phyloP scores from a whole-genome alignment of 64 coral and sea anemone species.

The Montipora foliosa region DNA sequence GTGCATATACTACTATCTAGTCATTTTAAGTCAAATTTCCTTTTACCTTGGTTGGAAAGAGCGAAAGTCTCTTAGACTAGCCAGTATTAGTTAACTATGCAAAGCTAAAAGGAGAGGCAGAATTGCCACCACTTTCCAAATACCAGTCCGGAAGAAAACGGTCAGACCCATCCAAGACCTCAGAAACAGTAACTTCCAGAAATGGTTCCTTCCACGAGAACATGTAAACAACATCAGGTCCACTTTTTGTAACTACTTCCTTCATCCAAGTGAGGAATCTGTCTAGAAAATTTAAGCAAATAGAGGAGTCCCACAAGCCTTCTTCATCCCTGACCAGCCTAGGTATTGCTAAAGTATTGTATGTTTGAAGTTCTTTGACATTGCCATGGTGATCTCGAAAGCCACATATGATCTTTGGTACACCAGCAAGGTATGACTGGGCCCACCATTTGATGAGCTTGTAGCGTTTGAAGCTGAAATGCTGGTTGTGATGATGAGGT shows the following conservation, averaged over 20 bases:
- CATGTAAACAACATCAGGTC: constrained; percentile 78
- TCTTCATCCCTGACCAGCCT: constrained; percentile 58
- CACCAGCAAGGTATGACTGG: constrained; percentile 93
- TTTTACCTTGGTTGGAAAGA: no score
- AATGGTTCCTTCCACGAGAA: constrained; percentile 90
- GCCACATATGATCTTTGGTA: constrained; percentile 95
- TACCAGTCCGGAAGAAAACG: constrained; percentile 89
- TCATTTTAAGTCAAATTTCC: no score
- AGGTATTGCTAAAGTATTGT: constrained; percentile 93
- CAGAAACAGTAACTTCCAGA: constrained; percentile 60
- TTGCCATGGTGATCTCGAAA: constrained; percentile 82
- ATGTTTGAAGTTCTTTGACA: constrained; percentile 91
- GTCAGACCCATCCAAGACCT: constrained; percentile 42
- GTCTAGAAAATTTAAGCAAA: constrained; percentile 92
- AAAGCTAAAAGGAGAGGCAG: neutral
- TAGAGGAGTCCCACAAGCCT: constrained; percentile 86
- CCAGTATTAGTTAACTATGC: neutral
- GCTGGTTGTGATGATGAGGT: constrained; percentile 79
- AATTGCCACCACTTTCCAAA: constrained; percentile 20
- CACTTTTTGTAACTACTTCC: constrained; percentile 58
- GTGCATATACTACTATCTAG: no score
- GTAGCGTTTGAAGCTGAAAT: constrained; percentile 88
- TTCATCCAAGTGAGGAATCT: constrained; percentile 89
- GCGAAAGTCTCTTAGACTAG: neutral
- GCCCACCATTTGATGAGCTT: constrained; percentile 99